Evolutionary conservation across 1,140 invertebrate species (phyloP).

Genomic region (Calycopis cecrops): DNA sequence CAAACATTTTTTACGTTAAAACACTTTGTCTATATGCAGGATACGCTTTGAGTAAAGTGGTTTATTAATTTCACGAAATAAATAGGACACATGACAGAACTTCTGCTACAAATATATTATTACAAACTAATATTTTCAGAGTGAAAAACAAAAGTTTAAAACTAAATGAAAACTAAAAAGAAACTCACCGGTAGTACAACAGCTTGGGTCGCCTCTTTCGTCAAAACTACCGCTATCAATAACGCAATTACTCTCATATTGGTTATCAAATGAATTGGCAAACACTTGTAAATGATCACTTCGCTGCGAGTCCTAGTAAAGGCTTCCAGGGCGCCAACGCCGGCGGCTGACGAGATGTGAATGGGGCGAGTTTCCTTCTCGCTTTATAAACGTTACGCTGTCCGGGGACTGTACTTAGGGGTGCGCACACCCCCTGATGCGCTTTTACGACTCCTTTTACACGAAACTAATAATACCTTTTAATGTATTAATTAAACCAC

Average conservation of each 20-base stretch:
- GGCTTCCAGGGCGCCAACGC: constrained; percentile 32
- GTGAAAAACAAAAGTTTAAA: neutral
- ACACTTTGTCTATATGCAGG: too few species aligned
- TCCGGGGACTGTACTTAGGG: constrained; percentile 21
- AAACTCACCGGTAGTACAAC: constrained; percentile 53
- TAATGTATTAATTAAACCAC: constrained; percentile 13
- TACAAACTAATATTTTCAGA: neutral
- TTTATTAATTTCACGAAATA: too few species aligned
- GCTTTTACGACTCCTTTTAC: constrained; percentile 33
- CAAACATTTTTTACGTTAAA: too few species aligned
- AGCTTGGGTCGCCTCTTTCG: constrained; percentile 38
- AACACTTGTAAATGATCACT: constrained; percentile 14
- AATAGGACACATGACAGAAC: too few species aligned
- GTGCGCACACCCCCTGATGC: constrained; percentile 52
- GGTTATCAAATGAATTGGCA: constrained; percentile 20
- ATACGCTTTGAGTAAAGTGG: too few species aligned
- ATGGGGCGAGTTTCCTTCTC: constrained; percentile 44
- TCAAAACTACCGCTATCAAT: constrained; percentile 36
- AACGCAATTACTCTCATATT: constrained; percentile 47
- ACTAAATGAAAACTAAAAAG: neutral
- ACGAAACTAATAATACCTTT: constrained; percentile 28
- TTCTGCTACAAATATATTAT: neutral
- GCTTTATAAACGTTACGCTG: constrained; percentile 50
- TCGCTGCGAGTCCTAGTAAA: constrained; percentile 24
- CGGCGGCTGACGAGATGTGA: constrained; percentile 50